Base-by-base conservation (phyloP, 37 sponge, comb jelly and placozoan genomes). In the Oopsacas minuta region DNA sequence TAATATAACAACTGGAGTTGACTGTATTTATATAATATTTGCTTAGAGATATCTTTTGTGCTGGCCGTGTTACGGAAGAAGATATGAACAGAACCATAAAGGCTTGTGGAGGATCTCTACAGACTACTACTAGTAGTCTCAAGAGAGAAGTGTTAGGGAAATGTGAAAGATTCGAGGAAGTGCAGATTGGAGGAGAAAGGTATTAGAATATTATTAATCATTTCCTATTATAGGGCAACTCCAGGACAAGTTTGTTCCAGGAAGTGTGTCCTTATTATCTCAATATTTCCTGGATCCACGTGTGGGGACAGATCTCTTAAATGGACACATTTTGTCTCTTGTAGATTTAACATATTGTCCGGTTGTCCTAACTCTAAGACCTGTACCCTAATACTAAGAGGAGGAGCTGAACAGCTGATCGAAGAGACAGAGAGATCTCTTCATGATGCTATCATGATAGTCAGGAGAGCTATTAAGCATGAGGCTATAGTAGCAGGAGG, bases 401-500 rank as follows among this genome's bases (percentile, higher is more conserved):
- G 99, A 7, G 99, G 99, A 12, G 99, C 99, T 1, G 96, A 99
- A 49, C 99, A 99, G 94, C 95, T 99, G 69, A 99, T 99, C 38
- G 99, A 99, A 81, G 99, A 99, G 88, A 95, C 96, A 23, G 99
- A 99, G 88, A 83, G 99, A 37, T 99, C 99, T 8, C 93, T 99
- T 3, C 99, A 99, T 52, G 99, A 99, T 69, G 99, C 99, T 86
- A 99, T 99, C 89, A 95, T 99, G 99, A 99, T 99, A 39, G 99
- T 95, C n/a, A 84, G 96, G 51, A 87, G 96, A 52, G 93, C 99
- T 30, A 88, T 95, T 39, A 95, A 95, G 91, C 93, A 99, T 83
- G 99, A 99, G 83, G 88, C 96, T 25, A 86, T 99, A 0, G 96
- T 99, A 1, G 99, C 99, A 37, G 99, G 99, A 32, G 99, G 99